Conservation (phyloP, 2,797 vertebrate genomes). For the Bufotes viridis region DNA sequence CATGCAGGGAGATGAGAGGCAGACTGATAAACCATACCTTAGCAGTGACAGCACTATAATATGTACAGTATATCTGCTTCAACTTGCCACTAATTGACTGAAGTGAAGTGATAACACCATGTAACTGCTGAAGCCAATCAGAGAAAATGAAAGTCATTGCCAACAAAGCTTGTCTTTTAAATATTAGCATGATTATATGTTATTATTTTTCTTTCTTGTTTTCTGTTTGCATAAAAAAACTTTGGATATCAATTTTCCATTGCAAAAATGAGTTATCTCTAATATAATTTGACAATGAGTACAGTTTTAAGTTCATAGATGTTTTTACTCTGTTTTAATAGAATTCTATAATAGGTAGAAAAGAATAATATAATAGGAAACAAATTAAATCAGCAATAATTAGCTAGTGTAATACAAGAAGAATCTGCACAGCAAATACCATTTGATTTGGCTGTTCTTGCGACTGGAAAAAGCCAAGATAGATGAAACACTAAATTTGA, state of each 20-base stretch:
- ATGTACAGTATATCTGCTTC: too few species aligned
- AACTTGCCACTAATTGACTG: too few species aligned
- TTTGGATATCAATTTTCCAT: not conserved
- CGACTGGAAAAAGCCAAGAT: constrained; percentile 31
- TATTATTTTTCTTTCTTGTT: not conserved
- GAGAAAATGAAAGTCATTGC: too few species aligned
- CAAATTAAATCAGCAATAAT: constrained; percentile 22
- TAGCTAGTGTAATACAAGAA: not conserved
- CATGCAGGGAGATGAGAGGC: too few species aligned
- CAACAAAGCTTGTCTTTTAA: too few species aligned
- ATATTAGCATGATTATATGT: not conserved
- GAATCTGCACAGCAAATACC: constrained; percentile 12
- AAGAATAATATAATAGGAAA: not conserved
- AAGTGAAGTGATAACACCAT: too few species aligned
- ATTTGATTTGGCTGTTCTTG: constrained; percentile 25
- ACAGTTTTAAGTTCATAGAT: not conserved
- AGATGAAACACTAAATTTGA: constrained; percentile 45
- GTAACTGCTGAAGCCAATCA: too few species aligned
- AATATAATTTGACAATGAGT: not conserved
- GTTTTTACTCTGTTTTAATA: not conserved
- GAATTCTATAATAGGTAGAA: not conserved
- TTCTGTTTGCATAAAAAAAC: not conserved
- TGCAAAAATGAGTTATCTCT: not conserved
- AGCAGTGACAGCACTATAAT: too few species aligned
- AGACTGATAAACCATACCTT: too few species aligned